Base-by-base conservation (phyloP, 1,140 invertebrate genomes). In the Tetramorium alpestre region DNA sequence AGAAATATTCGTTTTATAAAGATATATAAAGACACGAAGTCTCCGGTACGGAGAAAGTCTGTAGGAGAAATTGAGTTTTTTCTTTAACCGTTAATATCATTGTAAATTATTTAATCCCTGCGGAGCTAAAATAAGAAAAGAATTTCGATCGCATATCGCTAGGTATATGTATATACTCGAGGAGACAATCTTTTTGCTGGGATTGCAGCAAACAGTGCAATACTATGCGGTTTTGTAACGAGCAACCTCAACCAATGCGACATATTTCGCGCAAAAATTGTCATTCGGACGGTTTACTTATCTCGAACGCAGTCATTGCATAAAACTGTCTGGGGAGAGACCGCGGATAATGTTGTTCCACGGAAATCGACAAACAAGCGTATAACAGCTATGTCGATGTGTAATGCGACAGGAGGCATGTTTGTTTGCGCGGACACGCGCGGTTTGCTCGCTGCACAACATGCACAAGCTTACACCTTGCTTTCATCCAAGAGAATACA, bases 311-410 rank as follows among this genome's bases (percentile, higher is more conserved):
- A 69, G 33, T 80, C 16, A 25, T 69, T 16, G 33, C 38, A 11
- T 28, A 49, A 65, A 54, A 41, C 13, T 65, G 38, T 8, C 38
- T 41, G 22, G 44, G 62, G 28, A 80, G 47, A 67, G 47, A 51
- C 16, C 33, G 25, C 44, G 56, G 16, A 8, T 67, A 64, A 11
- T 80, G 33, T 41, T 81, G 47, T 70, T 49, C 5, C 25, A 69
- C 4, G 49, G 64, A 69, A 69, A 81, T 81, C 62, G 70, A 81
- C 47, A 70, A 80, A 77, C 75, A 77, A 47, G 11, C 41, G 28
- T 67, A 67, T 67, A 67, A 78, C 25, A 49, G 47, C 4, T 56
- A 67, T 22, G 41, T 69, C 28, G 47, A 70, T 81, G 25, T 49
- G 62, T 51, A 64, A 64, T 47, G 44, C 3, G 33, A 54, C 18